Evolutionary conservation across 2,113 vertebrate species (phyloP).

Genomic region (Ifrita kowaldi): DNA sequence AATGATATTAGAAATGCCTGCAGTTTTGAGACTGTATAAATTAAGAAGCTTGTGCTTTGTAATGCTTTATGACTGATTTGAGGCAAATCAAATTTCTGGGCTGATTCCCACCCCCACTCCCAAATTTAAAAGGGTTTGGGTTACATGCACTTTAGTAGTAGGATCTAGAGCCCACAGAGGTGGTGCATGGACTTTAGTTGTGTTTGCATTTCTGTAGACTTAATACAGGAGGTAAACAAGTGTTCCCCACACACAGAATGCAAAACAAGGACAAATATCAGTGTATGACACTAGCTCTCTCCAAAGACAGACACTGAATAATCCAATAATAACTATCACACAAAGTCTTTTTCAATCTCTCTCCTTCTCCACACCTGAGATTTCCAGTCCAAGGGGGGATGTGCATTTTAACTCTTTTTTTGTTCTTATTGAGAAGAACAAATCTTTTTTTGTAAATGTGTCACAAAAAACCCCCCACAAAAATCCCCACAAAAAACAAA

Average conservation of each 20-base stretch:
- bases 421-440: not conserved
- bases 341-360: not conserved
- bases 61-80: not conserved
- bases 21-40: not conserved
- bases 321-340: not conserved
- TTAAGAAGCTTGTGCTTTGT: not conserved
- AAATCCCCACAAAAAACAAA: not conserved
- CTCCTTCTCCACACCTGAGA: not conserved
- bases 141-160: not conserved
- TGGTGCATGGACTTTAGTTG: not conserved
- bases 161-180: not conserved
- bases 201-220: not conserved
- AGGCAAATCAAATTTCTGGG: conserved; percentile 4
- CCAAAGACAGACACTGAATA: not conserved
- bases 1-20: not conserved
- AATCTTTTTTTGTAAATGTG: not conserved
- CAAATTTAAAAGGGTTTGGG: not conserved
- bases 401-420: not conserved
- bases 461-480: not conserved
- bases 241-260: not conserved
- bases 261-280: not conserved
- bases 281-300: not conserved
- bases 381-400: rapidly evolving
- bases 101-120: not conserved
- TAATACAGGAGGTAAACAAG: not conserved